phyloP scores from a whole-genome alignment of 2,113 vertebrate genomes.

The Salvelinus fontinalis region DNA sequence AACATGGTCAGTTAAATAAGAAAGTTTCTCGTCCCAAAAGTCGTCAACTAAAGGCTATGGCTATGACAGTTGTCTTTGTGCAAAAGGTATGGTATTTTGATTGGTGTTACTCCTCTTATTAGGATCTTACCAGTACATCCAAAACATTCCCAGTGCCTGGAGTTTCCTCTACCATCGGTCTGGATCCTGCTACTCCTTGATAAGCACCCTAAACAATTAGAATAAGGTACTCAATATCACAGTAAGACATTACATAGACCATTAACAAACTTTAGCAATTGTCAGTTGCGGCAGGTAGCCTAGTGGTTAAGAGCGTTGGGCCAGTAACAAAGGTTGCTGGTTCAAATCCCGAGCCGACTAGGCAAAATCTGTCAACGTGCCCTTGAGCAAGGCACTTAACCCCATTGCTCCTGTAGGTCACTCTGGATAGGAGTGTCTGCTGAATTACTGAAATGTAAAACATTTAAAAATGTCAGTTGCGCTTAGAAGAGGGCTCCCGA shows the following conservation, averaged over 20 bases:
- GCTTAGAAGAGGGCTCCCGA: no score
- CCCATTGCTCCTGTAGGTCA: no score
- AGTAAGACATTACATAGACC: neutral
- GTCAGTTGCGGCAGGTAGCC: neutral
- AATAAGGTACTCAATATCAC: conserved; percentile 10
- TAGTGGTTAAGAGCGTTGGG: no score
- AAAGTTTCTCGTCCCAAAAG: neutral
- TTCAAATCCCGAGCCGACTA: no score
- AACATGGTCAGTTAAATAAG: neutral
- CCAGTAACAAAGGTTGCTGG: no score
- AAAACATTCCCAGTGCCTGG: conserved; percentile 49
- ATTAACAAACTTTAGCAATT: neutral
- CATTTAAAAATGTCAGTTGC: no score
- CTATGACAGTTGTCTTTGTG: neutral
- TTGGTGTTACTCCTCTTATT: neutral
- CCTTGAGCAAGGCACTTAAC: no score
- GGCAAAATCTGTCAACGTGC: no score
- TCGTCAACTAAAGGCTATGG: neutral
- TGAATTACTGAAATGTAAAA: no score
- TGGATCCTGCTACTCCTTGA: conserved; percentile 12
- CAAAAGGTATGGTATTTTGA: neutral
- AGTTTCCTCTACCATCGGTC: conserved; percentile 10
- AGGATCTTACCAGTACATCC: conserved; percentile 66
- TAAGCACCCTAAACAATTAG: conserved; percentile 34
- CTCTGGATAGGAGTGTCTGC: no score